Conservation (phyloP, 1,140 invertebrate genomes). For the Achroia grisella region DNA sequence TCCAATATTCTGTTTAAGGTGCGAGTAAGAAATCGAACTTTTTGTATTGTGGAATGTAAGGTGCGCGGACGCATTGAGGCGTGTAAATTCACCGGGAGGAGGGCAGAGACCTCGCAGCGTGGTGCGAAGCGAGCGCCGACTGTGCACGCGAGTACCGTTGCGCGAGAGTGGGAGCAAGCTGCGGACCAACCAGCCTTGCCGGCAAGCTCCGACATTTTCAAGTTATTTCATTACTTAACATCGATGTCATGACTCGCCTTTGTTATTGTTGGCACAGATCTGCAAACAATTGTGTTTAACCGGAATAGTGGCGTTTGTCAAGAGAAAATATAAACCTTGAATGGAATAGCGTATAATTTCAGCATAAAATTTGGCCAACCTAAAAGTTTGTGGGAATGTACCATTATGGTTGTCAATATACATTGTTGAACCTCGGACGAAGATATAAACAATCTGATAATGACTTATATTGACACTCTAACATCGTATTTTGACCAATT, state of each 20-base stretch:
- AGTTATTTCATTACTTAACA: conserved; percentile 56
- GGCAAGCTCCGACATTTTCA: conserved; percentile 45
- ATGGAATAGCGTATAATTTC: neutral
- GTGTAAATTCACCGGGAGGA: conserved; percentile 21
- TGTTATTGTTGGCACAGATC: conserved; percentile 30
- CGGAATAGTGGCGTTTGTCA: conserved; percentile 3
- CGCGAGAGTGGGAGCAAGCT: conserved; percentile 49
- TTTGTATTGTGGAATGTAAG: neutral
- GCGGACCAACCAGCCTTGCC: conserved; percentile 10
- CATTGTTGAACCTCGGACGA: no score
- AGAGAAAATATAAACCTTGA: neutral
- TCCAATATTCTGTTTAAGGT: no score
- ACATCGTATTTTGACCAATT: no score
- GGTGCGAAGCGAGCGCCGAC: conserved; percentile 36
- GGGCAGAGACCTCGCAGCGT: conserved; percentile 53
- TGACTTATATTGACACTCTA: no score
- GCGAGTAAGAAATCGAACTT: neutral
- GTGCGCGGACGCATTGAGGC: conserved; percentile 36
- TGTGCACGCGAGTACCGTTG: conserved; percentile 57
- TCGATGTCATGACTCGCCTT: conserved; percentile 40
- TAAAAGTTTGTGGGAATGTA: conserved; percentile 2
- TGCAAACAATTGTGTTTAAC: neutral
- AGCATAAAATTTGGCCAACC: neutral
- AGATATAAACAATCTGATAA: no score
- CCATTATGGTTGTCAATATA: no score